Evolutionary conservation across 2,888 invertebrate genomes (phyloP), one percentile per base, ranked within the genome.

Genomic region (Dioctria rufipes): DNA sequence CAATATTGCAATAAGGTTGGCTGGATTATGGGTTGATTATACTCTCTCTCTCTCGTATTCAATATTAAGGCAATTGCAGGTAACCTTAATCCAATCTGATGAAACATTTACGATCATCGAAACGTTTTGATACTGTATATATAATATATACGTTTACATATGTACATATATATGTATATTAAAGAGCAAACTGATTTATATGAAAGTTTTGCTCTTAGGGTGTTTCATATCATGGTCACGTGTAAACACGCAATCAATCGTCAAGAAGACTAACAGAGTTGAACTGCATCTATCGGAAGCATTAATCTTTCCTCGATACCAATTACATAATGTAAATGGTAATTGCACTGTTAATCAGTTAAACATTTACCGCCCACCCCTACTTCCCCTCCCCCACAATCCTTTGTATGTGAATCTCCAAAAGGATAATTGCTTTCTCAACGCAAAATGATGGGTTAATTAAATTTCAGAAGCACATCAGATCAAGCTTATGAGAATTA

Each of bases 301-400:
- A 75, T 75, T 75, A 60, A 75, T 75, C 75, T 75, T 75, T 60
- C 60, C 25, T 25, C 25, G 25, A 25, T 39, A 61, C 43, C 75
- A 75, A 75, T 75, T 75, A 75, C 75, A 60, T 75, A 75, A 75
- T 75, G 75, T 75, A 75, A 75, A 75, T 75, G 58, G 75, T 75
- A 75, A 75, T 75, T 75, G 61, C 75, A 75, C 61, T 75, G 75
- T 75, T 75, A 75, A 75, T 75, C 75, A 75, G 60, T 75, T 75
- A 75, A 75, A 40, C 43, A 75, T 75, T 75, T 60, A 25, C 25
- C 13, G 61, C 75, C 61, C 60, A 75, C 25, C 25, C 25, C 25
- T 25, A 25, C 25, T 1, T 2, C 25, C 25, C 25, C 25, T 2
- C 25, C 25, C 25, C 25, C 25, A 25, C 25, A 2, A 25, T 25